Percentiles rank a stretch among this genome's conserved stretches.
Evolutionary conservation across 2,888 invertebrate genomes (phyloP).

Genomic region (Tinea trinotella): DNA sequence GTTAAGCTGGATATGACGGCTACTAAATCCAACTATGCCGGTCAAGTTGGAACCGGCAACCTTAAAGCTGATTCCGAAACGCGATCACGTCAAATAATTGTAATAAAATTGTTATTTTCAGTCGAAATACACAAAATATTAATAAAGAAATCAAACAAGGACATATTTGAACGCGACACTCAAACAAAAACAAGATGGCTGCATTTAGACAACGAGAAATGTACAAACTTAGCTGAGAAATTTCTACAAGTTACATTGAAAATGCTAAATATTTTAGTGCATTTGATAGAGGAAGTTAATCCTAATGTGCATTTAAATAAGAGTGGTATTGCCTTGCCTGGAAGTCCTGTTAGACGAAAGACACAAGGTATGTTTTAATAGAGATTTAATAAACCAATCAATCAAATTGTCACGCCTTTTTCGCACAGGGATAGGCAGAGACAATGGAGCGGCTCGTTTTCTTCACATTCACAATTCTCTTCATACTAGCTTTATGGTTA

Average conservation of each 20-base stretch:
- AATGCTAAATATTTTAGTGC: slow-evolving; percentile 81
- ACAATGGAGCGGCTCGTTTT: no score
- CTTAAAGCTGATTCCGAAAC: no score
- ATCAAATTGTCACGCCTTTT: no score
- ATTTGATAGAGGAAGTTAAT: slow-evolving; percentile 80
- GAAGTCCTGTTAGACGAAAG: slow-evolving; percentile 68
- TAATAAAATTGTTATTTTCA: slow-evolving; percentile 28
- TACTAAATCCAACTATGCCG: no score
- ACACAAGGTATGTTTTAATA: slow-evolving; percentile 56
- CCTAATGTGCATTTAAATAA: slow-evolving; percentile 66
- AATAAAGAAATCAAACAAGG: slow-evolving; percentile 47
- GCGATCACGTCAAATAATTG: slow-evolving; percentile 22
- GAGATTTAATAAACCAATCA: no score
- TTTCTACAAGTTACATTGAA: slow-evolving; percentile 78
- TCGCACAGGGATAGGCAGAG: no score
- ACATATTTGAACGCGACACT: slow-evolving; percentile 56
- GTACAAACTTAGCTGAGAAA: slow-evolving; percentile 73
- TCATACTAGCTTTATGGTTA: no score
- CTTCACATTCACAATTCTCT: no score
- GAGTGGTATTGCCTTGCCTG: slow-evolving; percentile 65
- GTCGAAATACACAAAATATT: slow-evolving; percentile 62
- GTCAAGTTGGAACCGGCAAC: no score
- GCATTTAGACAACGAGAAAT: slow-evolving; percentile 45
- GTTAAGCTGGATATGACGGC: no score
- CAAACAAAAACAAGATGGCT: slow-evolving; percentile 52